Evolutionary conservation across 2,113 vertebrate species (phyloP).

Genomic region (Lipophrys pholis): DNA sequence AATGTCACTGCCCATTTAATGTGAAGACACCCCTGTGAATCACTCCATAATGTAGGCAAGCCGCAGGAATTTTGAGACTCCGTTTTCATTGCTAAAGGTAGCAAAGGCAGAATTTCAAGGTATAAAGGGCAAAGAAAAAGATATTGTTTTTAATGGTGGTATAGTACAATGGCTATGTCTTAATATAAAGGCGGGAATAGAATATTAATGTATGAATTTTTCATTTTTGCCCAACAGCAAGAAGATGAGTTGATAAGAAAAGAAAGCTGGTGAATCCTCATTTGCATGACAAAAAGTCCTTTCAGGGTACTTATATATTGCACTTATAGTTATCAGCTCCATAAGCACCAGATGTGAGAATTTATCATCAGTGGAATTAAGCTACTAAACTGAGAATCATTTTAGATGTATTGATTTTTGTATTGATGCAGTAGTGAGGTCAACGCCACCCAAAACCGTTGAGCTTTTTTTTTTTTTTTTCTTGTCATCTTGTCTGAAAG

Average conservation of each 20-base stretch:
- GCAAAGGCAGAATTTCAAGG: conserved; percentile 44
- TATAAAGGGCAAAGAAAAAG: conserved; percentile 45
- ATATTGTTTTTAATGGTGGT: conserved; percentile 60
- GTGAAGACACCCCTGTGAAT: conserved; percentile 55
- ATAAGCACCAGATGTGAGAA: conserved; percentile 51
- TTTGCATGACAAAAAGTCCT: conserved; percentile 73
- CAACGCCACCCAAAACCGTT: conserved; percentile 22
- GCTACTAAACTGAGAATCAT: conserved; percentile 30
- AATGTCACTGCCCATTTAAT: conserved; percentile 58
- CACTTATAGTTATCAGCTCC: conserved; percentile 55
- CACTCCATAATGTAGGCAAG: conserved; percentile 47
- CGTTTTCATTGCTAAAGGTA: conserved; percentile 60
- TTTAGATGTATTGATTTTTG: conserved; percentile 41
- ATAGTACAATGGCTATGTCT: conserved; percentile 47
- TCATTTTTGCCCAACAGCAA: conserved; percentile 73
- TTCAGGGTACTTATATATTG: conserved; percentile 59
- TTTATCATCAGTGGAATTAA: conserved; percentile 42
- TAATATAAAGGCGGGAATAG: conserved; percentile 57
- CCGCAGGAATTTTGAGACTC: conserved; percentile 44
- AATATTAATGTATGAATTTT: conserved; percentile 67
- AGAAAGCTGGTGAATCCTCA: conserved; percentile 56
- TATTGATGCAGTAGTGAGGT: conserved; percentile 26
- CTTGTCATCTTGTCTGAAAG: conserved; percentile 25
- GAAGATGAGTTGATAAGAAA: conserved; percentile 70
- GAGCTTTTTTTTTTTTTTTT: conserved; percentile 4